phyloP scores from a whole-genome alignment of 2,888 invertebrate genomes.

The Adelphocoris suturalis region DNA sequence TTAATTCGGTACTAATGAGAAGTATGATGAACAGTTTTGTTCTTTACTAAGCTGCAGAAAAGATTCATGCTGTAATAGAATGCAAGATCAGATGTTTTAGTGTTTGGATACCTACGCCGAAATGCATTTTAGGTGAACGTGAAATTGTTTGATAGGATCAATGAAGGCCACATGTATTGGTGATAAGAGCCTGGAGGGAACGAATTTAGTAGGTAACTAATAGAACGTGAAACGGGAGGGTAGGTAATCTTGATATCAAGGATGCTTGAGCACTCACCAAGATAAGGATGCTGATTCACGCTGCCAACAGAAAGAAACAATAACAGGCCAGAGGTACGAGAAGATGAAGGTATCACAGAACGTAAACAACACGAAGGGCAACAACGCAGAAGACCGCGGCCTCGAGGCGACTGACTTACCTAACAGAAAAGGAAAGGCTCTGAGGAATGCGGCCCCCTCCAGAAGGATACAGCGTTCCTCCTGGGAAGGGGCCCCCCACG shows the following conservation, averaged over 20 bases:
- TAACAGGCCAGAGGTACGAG: neutral
- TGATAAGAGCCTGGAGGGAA: neutral
- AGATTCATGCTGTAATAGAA: too few relatives aligned
- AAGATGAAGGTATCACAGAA: constrained; percentile 17
- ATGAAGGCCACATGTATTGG: neutral
- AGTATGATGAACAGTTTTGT: too few relatives aligned
- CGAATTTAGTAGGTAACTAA: too few relatives aligned
- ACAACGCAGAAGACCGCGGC: neutral
- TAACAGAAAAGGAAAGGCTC: constrained; percentile 71
- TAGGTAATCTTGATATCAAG: too few relatives aligned
- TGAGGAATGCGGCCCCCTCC: constrained; percentile 68
- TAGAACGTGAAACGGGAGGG: too few relatives aligned
- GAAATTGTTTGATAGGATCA: neutral
- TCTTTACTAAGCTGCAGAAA: too few relatives aligned
- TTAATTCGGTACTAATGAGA: too few relatives aligned
- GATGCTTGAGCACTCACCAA: neutral
- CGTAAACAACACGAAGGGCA: constrained; percentile 6
- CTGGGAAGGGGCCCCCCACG: constrained; percentile 25
- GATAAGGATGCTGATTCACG: neutral
- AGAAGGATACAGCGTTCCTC: constrained; percentile 9
- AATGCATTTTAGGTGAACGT: neutral
- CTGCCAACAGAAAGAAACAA: neutral
- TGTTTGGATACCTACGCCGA: neutral
- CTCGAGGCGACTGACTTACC: constrained; percentile 70
- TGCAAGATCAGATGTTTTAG: too few relatives aligned